Evolutionary conservation across 2,797 vertebrate genomes (phyloP), one percentile per base, ranked within the genome.

Genomic region (Protosalanx chinensis): DNA sequence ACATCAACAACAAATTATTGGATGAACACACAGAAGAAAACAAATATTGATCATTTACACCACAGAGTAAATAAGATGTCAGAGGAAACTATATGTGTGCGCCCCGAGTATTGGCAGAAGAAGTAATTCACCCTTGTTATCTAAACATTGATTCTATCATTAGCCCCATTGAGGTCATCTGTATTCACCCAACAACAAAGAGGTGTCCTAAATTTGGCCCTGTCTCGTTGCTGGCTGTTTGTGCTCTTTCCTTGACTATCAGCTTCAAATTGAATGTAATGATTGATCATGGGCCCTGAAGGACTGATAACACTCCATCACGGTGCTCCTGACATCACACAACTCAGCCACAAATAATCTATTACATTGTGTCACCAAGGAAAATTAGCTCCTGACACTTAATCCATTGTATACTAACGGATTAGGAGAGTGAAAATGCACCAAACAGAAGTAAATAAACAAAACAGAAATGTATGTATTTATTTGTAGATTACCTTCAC

Each of bases 241-340:
- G 33, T n/a, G 60, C 71, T 53, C 60, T 73, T 74, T 79, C 80
- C 80, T 73, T 56, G 41, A 76, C 68, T 80, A 87, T 85, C 79
- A 81, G 75, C 78, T 70, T 79, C 74, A 83, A 74, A 85, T 76
- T 84, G 83, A 88, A 87, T 71, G 72, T 13, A 20, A 70, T 85
- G 85, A 92, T 86, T 88, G 88, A 90, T 90, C 75, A 77, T 64
- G 30, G 85, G 76, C 83, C 79, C 73, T 29, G 68, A 72, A 70
- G 58, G 30, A 82, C 85, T 84, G 72, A 81, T 85, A 83, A 84
- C 79, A 74, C 87, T 89, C 80, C 74, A 85, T 90, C 83, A 86
- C 76, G 15, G 13, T 71, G 72, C 73, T 13, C 41, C 76, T 81
- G 82, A 82, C 84, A 85, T 81, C 78, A 83, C 27, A 58, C 61